Base-by-base conservation (phyloP, 2,113 vertebrate genomes). In the Oryzias curvinotus region DNA sequence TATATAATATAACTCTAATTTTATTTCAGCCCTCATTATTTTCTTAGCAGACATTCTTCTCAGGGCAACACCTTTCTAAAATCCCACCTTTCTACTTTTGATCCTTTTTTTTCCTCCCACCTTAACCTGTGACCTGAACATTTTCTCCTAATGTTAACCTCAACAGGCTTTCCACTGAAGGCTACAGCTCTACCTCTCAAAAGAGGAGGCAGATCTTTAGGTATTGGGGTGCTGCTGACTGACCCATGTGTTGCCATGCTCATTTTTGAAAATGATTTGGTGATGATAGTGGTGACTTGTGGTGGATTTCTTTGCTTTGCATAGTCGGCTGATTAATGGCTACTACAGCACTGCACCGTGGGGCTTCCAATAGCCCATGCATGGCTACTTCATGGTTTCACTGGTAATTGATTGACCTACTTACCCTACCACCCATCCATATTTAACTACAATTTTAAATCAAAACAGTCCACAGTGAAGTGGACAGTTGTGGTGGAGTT, bases 181-280 rank as follows among this genome's bases (percentile, higher is more conserved):
- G 92, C 93, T 97, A 95, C 95, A 93, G 93, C 91, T 94, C 93
- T 93, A 93, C 93, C 90, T 96, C 94, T 91, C 95, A 94, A 93
- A 94, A 94, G 88, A 92, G 92, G 93, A 95, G 95, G 89, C 95
- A 97, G 92, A 95, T 94, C 87, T 96, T 96, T 95, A 94, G 95
- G 95, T 95, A 94, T 91, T 90, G 85, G 85, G 87, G 85, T 81
- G 62, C 81, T 86, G 71, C 70, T 88, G 81, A 84, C 78, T 93
- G 85, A 93, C 89, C 79, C 92, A 69, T 91, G 83, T 92, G 87
- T 92, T 92, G 87, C 83, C 81, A 90, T 92, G 86, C 87, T 85
- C 87, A 83, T 91, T 70, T 85, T 78, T 85, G 69, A 90, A 76
- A 89, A 89, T 90, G 80, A 87, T 84, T 79, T 86, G 81, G 78